Conservation (phyloP, 2,888 invertebrate species). For the Phytoseiulus persimilis region DNA sequence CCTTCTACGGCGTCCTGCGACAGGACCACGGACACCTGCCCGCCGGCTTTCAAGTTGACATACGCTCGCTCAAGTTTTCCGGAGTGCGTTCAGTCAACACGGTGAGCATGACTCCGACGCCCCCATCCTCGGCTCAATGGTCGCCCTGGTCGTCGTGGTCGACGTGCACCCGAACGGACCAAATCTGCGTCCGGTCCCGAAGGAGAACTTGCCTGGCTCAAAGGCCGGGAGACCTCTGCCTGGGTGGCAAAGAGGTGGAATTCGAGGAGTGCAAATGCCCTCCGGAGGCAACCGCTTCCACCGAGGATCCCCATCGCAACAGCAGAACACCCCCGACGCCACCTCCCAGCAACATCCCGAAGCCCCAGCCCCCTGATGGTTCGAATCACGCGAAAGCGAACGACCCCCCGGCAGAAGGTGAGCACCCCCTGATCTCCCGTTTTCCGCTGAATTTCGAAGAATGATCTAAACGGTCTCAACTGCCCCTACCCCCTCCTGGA, state of each 20-base stretch:
- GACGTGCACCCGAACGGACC: conserved; percentile 16
- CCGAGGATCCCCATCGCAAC: background rate
- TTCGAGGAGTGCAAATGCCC: conserved; percentile 31
- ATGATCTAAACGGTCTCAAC: too few species aligned
- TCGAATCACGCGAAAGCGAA: background rate
- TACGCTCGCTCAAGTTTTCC: conserved; percentile 33
- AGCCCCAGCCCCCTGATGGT: background rate
- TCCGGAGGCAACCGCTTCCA: background rate
- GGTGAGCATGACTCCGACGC: conserved; percentile 11
- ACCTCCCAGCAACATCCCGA: conserved; percentile 32
- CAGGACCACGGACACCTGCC: conserved; percentile 32
- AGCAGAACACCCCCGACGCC: conserved; percentile 17
- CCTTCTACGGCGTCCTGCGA: conserved; percentile 29
- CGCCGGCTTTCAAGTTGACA: conserved; percentile 32
- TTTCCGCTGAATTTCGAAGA: background rate
- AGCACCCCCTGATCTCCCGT: background rate
- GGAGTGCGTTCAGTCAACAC: conserved; percentile 5
- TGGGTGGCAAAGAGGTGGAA: conserved; percentile 21
- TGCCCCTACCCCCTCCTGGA: too few species aligned
- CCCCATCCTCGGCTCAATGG: conserved; percentile 35
- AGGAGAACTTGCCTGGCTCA: conserved; percentile 17
- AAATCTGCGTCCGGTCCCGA: conserved; percentile 33
- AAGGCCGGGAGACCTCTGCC: conserved; percentile 23
- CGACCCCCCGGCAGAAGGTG: conserved; percentile 22
- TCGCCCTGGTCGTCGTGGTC: conserved; percentile 32